Base-by-base conservation (phyloP, 2,797 vertebrate species). In the Myripristis jacobus region DNA sequence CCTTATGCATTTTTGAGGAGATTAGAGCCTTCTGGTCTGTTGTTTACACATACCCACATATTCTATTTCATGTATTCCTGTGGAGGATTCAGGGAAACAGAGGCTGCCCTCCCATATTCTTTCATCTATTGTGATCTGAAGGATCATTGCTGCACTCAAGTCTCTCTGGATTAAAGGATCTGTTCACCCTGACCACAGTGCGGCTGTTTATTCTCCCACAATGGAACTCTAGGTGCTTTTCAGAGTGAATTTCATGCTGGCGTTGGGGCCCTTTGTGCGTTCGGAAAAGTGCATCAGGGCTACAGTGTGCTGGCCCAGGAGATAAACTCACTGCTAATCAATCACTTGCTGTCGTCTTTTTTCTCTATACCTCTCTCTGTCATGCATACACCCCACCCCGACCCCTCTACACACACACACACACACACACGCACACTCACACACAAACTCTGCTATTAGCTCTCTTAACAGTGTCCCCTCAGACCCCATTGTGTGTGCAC, bases 271-370 rank as follows among this genome's bases (percentile, higher is more conserved):
- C 79, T 91, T 90, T 90, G 86, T 90, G 76, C 50, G 46, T 58
- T 63, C 31, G 70, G 61, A 31, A n/a, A 74, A 88, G 83, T 77
- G 71, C 73, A 89, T 83, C 81, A 66, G 79, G 52, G 66, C 82
- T 75, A 73, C 76, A 81, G 75, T 70, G 60, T 65, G 79, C 75
- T 88, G 85, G 84, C 78, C 77, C 43, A 44, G 44, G 80, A 90
- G 90, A 93, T 90, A 89, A 88, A 90, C 73, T 82, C 84, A 61
- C 72, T 69, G 80, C 82, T 89, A 89, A 92, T 92, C 91, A 92
- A 92, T 91, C 87, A 87, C 41, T 18, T 22, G 50, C 56, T 73
- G 77, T 70, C 58, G 50, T 63, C 60, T 58, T 47, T 24, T 38
- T 38, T 10, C 3, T 15, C n/a, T 16, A 6, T 21, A 48, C 57